A percentile compares a stretch with the other conserved stretches of the same genome.
These are phyloP conservation scores for Drosophila siamana DNA, from an alignment of 2,888 invertebrate genomes.

Conservation along the genomic window DNA sequence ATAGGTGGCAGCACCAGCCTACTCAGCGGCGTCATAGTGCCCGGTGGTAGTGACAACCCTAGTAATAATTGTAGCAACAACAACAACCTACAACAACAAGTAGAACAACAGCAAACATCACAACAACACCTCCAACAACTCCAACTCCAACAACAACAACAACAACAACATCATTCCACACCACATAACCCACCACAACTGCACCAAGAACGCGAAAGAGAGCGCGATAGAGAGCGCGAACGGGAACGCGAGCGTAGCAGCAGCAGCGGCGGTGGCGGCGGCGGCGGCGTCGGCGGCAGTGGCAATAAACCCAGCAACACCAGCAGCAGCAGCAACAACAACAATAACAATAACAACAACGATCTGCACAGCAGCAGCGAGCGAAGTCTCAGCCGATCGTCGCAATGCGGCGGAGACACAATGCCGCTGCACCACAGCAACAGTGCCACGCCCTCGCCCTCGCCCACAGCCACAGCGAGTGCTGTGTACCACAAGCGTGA, in stretches of 20 bases:
- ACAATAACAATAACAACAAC: conserved; percentile 35
- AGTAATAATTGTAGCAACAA: conserved; percentile 83
- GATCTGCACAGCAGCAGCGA: conserved; percentile 70
- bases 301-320: conserved; percentile 26
- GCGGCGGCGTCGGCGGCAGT: background rate
- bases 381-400: conserved; percentile 66
- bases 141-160: conserved; percentile 62
- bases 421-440: conserved; percentile 39
- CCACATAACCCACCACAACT: conserved; percentile 68
- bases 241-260: conserved; percentile 45
- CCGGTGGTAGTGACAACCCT: conserved; percentile 84
- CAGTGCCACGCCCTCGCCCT: conserved; percentile 66
- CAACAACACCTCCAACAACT: conserved; percentile 66
- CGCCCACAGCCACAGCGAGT: conserved; percentile 55
- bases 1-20: conserved; percentile 85
- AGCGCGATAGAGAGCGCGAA: conserved; percentile 58
- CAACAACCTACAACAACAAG: conserved; percentile 81
- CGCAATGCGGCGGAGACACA: conserved; percentile 56
- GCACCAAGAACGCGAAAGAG: conserved; percentile 66
- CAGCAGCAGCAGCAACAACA: conserved; percentile 48
- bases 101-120: conserved; percentile 75
- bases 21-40: conserved; percentile 85
- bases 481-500: conserved; percentile 61
- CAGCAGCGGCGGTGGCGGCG: conserved; percentile 26
- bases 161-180: conserved; percentile 73